A percentile compares a stretch with the other conserved stretches of the same genome.
Conservation (phyloP, 1,140 invertebrate species). For the Caenorhabditis brenneri region DNA sequence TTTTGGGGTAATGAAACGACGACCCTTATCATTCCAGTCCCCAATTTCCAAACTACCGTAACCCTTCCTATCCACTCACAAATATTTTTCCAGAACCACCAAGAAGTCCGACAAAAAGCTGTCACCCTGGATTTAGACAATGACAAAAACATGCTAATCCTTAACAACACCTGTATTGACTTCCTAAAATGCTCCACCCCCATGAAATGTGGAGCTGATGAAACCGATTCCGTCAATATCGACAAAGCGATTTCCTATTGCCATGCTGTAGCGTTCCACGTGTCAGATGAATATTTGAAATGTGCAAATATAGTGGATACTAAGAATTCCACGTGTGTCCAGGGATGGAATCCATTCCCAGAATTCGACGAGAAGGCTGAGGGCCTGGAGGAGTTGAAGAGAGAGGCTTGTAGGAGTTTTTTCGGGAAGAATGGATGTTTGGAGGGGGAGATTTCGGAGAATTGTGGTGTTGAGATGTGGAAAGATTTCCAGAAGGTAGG, state of each 20-base stretch:
- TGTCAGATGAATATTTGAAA: background rate
- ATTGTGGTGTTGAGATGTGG: background rate
- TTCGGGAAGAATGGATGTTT: background rate
- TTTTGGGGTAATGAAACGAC: no score
- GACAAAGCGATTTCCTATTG: background rate
- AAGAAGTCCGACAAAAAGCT: background rate
- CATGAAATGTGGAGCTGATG: background rate
- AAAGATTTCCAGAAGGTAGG: background rate
- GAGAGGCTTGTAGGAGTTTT: background rate
- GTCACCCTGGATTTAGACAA: background rate
- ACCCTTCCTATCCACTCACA: no score
- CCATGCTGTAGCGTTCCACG: background rate
- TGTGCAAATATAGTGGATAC: background rate
- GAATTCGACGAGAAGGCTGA: background rate
- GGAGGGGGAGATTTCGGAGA: background rate
- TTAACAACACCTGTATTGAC: background rate
- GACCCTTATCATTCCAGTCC: no score
- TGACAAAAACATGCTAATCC: background rate
- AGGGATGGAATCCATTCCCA: slow-evolving; percentile 2
- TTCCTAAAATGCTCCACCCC: background rate
- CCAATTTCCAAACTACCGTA: no score
- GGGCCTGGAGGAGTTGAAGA: background rate
- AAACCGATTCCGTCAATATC: background rate
- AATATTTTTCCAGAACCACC: background rate
- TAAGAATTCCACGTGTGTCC: background rate